These are phyloP conservation scores for Caenorhabditis panamensis DNA, from an alignment of 2,888 invertebrate species.

Conservation along the genomic window DNA sequence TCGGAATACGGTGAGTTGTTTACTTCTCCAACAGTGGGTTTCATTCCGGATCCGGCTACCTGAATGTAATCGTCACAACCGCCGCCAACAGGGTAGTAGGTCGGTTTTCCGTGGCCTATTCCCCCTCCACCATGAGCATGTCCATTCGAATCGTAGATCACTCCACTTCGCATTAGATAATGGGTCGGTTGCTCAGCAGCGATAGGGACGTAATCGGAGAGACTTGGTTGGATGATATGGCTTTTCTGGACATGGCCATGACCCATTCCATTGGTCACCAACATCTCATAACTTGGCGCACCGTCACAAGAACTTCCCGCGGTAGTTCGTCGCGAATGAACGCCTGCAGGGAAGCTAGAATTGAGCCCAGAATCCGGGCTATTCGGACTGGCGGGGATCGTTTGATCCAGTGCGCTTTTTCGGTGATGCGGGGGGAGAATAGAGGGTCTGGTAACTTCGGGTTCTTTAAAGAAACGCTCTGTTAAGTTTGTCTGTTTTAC, in stretches of 20 bases:
- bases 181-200: conserved; percentile 50
- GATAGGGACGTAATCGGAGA: conserved; percentile 38
- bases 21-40: conserved; percentile 51
- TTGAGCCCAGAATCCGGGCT: conserved; percentile 30
- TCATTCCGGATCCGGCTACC: conserved; percentile 6
- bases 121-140: neutral
- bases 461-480: conserved; percentile 50
- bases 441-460: conserved; percentile 31
- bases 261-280: conserved; percentile 24
- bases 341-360: conserved; percentile 10
- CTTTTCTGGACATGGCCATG: conserved; percentile 30
- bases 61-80: conserved; percentile 56
- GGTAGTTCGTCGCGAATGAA: conserved; percentile 34
- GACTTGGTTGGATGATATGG: conserved; percentile 35
- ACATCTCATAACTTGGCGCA: conserved; percentile 28
- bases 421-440: conserved; percentile 40
- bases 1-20: conserved; percentile 51
- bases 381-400: conserved; percentile 50
- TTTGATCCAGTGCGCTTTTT: conserved; percentile 49
- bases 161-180: conserved; percentile 41
- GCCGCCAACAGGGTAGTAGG: conserved; percentile 55
- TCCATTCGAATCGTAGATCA: conserved; percentile 27
- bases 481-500: conserved; percentile 51
- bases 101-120: conserved; percentile 1
- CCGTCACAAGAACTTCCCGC: conserved; percentile 42